A percentile compares a stretch with the other conserved stretches of the same genome.
These are phyloP conservation scores for Pluvianellus socialis DNA, from an alignment of 2,113 vertebrate genomes.

Conservation along the genomic window DNA sequence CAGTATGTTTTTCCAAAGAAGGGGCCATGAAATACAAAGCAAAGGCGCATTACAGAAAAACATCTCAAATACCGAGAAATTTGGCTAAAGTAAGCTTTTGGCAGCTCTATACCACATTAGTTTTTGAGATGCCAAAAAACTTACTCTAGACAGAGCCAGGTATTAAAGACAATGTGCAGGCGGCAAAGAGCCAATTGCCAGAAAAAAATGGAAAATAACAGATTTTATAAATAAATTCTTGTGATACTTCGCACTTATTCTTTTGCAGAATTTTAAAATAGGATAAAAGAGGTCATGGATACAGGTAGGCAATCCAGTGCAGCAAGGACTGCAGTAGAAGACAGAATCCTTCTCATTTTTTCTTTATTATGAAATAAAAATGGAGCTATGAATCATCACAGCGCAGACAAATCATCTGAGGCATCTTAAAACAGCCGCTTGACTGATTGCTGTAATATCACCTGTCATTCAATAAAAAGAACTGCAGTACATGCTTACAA, in stretches of 20 bases:
- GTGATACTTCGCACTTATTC: not conserved
- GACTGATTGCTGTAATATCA: not conserved
- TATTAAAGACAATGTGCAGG: not conserved
- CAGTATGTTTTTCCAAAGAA: not conserved
- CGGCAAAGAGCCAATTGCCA: not conserved
- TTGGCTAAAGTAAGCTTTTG: not conserved
- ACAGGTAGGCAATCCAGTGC: not conserved
- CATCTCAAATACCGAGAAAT: rapidly evolving
- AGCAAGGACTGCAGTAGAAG: not conserved
- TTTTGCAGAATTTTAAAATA: not conserved
- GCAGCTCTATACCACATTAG: rapidly evolving
- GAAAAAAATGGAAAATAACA: not conserved
- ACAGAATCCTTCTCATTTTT: not conserved
- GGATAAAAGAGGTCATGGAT: not conserved
- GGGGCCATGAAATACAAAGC: not conserved
- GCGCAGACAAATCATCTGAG: not conserved
- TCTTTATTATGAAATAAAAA: not conserved
- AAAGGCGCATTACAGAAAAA: not conserved
- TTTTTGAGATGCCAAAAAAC: not conserved
- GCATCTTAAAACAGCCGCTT: not conserved
- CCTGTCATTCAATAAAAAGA: not conserved
- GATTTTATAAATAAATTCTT: not conserved
- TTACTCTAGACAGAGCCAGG: not conserved
- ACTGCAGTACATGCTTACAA: not conserved
- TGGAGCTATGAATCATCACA: not conserved